Evolutionary conservation across 2,113 vertebrate genomes (phyloP).

Genomic region (Lampris megalopsis): DNA sequence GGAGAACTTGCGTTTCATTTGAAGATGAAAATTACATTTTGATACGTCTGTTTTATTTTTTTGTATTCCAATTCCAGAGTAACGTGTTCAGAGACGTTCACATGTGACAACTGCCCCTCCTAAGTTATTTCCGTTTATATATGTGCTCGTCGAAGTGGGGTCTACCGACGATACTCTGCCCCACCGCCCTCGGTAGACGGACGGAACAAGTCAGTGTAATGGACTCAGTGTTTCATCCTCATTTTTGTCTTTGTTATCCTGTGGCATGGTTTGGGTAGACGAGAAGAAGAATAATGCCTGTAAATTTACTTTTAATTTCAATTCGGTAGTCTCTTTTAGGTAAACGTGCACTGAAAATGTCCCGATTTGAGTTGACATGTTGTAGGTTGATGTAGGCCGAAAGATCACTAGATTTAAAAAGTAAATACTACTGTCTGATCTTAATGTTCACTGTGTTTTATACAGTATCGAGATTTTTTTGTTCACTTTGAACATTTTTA

Average conservation of each 20-base stretch:
- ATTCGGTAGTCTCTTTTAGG: slow-evolving; percentile 91
- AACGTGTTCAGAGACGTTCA: slow-evolving; percentile 77
- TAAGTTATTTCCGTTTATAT: slow-evolving; percentile 83
- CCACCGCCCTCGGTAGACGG: slow-evolving; percentile 77
- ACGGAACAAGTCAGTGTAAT: slow-evolving; percentile 87
- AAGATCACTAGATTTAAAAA: slow-evolving; percentile 89
- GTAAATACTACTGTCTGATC: slow-evolving; percentile 95
- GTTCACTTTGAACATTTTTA: slow-evolving; percentile 99
- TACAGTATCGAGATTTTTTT: slow-evolving; percentile 93
- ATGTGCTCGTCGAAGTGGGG: slow-evolving; percentile 87
- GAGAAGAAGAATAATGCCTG: slow-evolving; percentile 79
- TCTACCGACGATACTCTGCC: slow-evolving; percentile 85
- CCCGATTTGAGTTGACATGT: slow-evolving; percentile 92
- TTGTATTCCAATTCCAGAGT: slow-evolving; percentile 73
- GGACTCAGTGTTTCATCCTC: slow-evolving; percentile 82
- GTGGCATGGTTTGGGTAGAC: slow-evolving; percentile 92
- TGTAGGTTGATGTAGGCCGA: slow-evolving; percentile 88
- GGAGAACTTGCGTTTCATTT: slow-evolving; percentile 79
- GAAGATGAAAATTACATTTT: slow-evolving; percentile 80
- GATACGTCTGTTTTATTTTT: slow-evolving; percentile 76
- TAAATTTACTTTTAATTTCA: slow-evolving; percentile 79
- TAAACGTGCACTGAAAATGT: slow-evolving; percentile 96
- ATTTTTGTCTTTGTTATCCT: slow-evolving; percentile 87
- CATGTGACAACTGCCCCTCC: slow-evolving; percentile 72
- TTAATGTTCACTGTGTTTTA: slow-evolving; percentile 99